Evolutionary conservation across 2,888 invertebrate species (phyloP), one percentile per base, ranked within the genome.

Genomic region (Heliconius ethilla): DNA sequence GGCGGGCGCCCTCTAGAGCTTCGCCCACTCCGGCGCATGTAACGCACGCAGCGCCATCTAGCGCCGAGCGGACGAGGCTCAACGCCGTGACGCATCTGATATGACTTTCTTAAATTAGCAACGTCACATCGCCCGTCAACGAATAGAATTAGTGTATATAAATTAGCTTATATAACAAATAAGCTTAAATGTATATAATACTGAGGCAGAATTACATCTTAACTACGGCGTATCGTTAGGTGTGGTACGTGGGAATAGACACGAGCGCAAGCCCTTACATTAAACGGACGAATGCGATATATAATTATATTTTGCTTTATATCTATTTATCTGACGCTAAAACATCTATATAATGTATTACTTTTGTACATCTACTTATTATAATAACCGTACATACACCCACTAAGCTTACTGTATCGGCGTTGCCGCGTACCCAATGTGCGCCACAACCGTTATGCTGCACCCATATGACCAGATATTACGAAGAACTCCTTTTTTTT

Each of bases 271-370:
- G 94, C 94, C 92, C 94, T 94, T 94, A 94, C 89, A 90, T 91
- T 92, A 92, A 91, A 93, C 94, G 94, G 94, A 94, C 94, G 94
- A 93, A 94, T 94, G 94, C 94, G 92, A 93, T 94, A 94, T 94
- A 94, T 93, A 94, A 94, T 93, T 86, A 92, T 93, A 93, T 92
- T 92, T 94, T 93, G 93, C 93, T 92, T 94, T 94, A 94, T 92
- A 94, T 90, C 93, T 94, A 94, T 93, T 92, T 94, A 94, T 94
- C 92, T 94, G 94, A 94, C 94, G 92, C 94, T 94, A 94, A 91
- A 94, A 94, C 94, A 94, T 94, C 94, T 94, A 94, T 94, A 94
- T 93, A 93, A 93, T 93, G 94, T 93, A 93, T 94, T 94, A 94
- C 91, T 93, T 94, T 94, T 94, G 94, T 94, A 94, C 94, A 94